These are phyloP conservation scores for Poeciliopsis gracilis DNA, from an alignment of 2,797 vertebrate species.

Conservation along the genomic window DNA sequence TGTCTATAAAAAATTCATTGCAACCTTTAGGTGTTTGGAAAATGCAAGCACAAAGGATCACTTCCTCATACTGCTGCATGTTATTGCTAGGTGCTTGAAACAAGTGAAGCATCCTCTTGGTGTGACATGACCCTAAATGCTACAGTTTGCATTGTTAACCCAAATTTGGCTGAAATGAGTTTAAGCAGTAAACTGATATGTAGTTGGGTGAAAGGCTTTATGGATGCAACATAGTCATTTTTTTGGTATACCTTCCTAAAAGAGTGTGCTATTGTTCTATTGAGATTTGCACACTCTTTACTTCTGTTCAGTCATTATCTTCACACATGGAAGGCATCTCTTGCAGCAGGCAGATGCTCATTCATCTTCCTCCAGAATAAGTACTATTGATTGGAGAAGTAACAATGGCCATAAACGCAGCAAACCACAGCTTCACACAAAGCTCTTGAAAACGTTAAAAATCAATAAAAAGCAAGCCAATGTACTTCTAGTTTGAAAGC, in stretches of 20 bases:
- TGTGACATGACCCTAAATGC: constrained; percentile 5
- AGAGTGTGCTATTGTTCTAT: neutral
- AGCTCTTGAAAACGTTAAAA: neutral
- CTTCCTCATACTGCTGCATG: neutral
- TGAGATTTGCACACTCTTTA: neutral
- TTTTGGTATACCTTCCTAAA: neutral
- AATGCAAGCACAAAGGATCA: neutral
- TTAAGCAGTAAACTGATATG: neutral
- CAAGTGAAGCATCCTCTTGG: neutral
- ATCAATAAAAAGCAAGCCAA: neutral
- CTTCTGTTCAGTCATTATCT: constrained; percentile 8
- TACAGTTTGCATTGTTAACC: constrained; percentile 13
- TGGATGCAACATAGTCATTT: neutral
- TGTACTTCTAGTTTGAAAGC: neutral
- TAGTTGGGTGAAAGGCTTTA: neutral
- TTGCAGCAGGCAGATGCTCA: constrained; percentile 6
- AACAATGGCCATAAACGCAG: neutral
- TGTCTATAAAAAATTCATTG: neutral
- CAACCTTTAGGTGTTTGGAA: neutral
- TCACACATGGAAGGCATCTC: neutral
- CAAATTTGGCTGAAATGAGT: neutral
- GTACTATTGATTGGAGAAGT: neutral
- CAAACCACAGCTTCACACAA: constrained; percentile 3
- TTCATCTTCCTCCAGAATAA: constrained; percentile 17
- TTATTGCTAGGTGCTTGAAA: neutral